A percentile compares a stretch with the other conserved stretches of the same genome.
Conservation (phyloP, 2,797 vertebrate species). For the Protosalanx chinensis region DNA sequence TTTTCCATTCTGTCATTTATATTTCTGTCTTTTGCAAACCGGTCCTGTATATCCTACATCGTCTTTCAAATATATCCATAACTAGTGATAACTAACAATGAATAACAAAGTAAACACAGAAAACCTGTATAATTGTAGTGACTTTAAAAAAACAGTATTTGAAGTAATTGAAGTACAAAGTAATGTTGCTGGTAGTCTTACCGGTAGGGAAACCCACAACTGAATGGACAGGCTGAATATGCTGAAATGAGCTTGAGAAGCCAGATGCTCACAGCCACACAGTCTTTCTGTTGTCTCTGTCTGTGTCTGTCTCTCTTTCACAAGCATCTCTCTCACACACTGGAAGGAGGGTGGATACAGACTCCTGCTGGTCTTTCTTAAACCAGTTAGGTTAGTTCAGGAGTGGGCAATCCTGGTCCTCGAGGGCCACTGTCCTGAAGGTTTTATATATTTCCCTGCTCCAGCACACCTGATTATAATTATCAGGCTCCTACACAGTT, state of each 20-base stretch:
- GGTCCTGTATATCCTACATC: too few relatives aligned
- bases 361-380: neutral
- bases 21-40: neutral
- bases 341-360: neutral
- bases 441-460: too few relatives aligned
- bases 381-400: too few relatives aligned
- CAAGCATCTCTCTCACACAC: neutral
- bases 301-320: constrained; percentile 6
- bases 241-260: constrained; percentile 2
- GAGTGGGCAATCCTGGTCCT: too few relatives aligned
- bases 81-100: neutral
- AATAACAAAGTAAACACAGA: neutral
- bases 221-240: neutral
- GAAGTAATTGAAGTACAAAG: neutral
- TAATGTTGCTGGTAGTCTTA: neutral
- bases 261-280: neutral
- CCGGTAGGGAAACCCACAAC: neutral
- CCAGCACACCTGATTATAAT: too few relatives aligned
- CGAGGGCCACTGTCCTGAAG: too few relatives aligned
- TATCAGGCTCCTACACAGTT: too few relatives aligned
- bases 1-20: neutral
- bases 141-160: neutral
- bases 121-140: neutral
- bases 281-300: neutral
- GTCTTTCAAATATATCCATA: neutral